phyloP scores from a whole-genome alignment of 2,888 invertebrate genomes.

The Drosophila anomelani region DNA sequence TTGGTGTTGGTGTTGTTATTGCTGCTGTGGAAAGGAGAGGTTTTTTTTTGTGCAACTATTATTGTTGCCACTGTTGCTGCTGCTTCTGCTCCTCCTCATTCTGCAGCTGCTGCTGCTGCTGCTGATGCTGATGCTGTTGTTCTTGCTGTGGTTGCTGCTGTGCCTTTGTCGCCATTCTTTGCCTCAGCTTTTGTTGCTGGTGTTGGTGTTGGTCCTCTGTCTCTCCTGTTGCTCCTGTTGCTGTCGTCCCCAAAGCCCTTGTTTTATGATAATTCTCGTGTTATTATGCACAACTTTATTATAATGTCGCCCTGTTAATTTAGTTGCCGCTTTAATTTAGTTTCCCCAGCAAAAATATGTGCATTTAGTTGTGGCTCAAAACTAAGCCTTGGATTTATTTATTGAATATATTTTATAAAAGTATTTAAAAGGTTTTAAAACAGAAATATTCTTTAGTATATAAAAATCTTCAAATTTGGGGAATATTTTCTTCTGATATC shows the following conservation, averaged over 20 bases:
- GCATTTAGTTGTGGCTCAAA: conserved; percentile 3
- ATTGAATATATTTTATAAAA: background rate
- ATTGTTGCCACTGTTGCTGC: background rate
- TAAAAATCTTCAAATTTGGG: too few relatives aligned
- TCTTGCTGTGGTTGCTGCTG: conserved; percentile 9
- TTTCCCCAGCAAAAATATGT: background rate
- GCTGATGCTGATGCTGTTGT: conserved; percentile 17
- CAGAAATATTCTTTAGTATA: too few relatives aligned
- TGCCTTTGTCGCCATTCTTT: conserved; percentile 32
- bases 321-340: background rate
- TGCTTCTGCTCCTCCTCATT: background rate
- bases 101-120: background rate
- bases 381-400: background rate
- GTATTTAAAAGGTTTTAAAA: background rate
- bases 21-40: background rate
- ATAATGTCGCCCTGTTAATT: conserved; percentile 36
- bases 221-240: conserved; percentile 8
- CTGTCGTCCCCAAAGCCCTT: conserved; percentile 37
- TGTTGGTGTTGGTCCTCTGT: background rate
- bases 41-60: background rate
- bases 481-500: too few relatives aligned
- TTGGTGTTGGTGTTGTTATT: conserved; percentile 17
- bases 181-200: conserved; percentile 13
- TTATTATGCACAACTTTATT: conserved; percentile 46
- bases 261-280: conserved; percentile 50